Evolutionary conservation across 2,113 vertebrate species (phyloP).

Genomic region (Ia io): DNA sequence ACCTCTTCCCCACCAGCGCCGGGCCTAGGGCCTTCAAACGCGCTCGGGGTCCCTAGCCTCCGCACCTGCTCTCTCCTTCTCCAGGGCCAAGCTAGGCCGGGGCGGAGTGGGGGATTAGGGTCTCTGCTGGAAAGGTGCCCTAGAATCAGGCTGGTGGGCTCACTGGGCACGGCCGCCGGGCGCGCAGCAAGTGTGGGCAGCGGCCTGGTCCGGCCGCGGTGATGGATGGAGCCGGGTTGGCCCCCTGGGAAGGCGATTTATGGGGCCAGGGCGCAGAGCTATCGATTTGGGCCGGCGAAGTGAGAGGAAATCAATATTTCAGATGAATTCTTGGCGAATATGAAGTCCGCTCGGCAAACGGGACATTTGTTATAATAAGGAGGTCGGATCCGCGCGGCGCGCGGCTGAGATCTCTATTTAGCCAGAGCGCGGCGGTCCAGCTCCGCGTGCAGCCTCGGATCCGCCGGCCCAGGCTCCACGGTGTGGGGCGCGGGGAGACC

Average conservation of each 20-base stretch:
- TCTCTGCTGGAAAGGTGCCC: not conserved
- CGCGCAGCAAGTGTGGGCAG: not conserved
- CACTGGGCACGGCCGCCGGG: not conserved
- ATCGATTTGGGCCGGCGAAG: constrained; percentile 70
- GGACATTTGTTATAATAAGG: constrained; percentile 77
- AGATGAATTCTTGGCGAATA: constrained; percentile 68
- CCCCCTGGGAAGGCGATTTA: constrained; percentile 60
- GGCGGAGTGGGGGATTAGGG: not conserved
- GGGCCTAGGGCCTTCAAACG: not conserved
- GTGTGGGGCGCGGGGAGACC: not conserved
- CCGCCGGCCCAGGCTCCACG: not conserved
- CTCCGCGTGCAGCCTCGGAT: not conserved
- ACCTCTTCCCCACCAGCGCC: not conserved
- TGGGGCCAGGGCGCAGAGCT: constrained; percentile 67
- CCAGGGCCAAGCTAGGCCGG: not conserved
- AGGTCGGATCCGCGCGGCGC: constrained; percentile 38
- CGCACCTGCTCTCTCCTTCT: not conserved
- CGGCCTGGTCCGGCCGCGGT: not conserved
- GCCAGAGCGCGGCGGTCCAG: not conserved
- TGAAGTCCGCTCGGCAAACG: constrained; percentile 68
- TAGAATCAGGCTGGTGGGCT: not conserved
- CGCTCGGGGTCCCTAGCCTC: not conserved
- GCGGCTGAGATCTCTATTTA: constrained; percentile 72
- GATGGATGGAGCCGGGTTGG: constrained; percentile 61
- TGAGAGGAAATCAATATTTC: constrained; percentile 78